Evolutionary conservation across 2,113 vertebrate genomes (phyloP), one percentile per base, ranked within the genome.

Genomic region (Aramus guarauna): DNA sequence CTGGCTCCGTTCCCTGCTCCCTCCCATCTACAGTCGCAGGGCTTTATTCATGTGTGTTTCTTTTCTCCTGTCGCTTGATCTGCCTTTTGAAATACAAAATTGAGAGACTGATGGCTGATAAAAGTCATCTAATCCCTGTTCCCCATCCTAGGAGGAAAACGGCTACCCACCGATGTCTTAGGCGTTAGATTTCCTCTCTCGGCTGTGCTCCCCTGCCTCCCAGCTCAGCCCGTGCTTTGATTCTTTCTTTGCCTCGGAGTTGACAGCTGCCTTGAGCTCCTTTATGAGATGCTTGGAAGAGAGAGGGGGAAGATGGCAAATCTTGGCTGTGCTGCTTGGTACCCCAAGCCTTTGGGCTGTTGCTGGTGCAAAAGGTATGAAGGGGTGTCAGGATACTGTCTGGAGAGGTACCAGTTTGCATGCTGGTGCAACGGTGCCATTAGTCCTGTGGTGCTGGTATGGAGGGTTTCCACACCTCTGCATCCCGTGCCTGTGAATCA

Each of bases 1-100:
- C 93, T 97, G 96, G 96, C 97, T 96, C 74, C 0, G 16, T 95
- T 96, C 96, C 95, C 95, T 91, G 75, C 71, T 97, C 84, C 84
- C 91, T 97, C 89, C 91, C 96, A 90, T 94, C 93, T 85, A 79
- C 93, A 91, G 85, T 95, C 60, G 22, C 90, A 76, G 58, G 81
- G 64, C 92, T 96, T 97, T 96, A 95, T 96, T 96, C 67, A 4
- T 78, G 78, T 84, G 67, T 62, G 77, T 90, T 95, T 85, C 84
- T 91, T 91, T 95, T 66, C 92, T 90, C 74, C 81, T 95, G 13
- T 95, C 32, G 9, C 60, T 94, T 73, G 62, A 80, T 94, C 81
- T 95, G 87, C 30, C 6, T 97, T 96, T 92, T 83, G 59, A 64
- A 94, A 90, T 93, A 94, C 59, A 73, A 58, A 91, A 83, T 50